Evolutionary conservation across 1,140 invertebrate species (phyloP).

Genomic region (Scaptomyza graminum): DNA sequence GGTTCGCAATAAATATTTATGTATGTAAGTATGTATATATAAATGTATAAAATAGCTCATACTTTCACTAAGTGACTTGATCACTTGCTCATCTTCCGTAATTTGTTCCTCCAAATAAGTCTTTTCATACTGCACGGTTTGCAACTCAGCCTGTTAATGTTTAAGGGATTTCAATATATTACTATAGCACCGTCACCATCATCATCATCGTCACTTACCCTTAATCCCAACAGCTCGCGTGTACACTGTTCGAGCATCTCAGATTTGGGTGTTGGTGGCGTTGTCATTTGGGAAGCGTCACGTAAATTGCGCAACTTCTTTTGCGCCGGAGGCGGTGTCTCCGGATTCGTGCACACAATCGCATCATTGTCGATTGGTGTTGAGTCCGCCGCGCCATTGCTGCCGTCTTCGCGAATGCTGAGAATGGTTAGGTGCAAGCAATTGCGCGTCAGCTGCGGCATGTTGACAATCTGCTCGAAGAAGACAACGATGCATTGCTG

Average conservation of each 20-base stretch:
- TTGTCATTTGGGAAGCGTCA: slow-evolving; percentile 14
- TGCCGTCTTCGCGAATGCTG: slow-evolving; percentile 31
- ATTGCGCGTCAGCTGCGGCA: slow-evolving; percentile 36
- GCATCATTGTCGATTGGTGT: neutral
- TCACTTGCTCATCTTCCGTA: slow-evolving; percentile 52
- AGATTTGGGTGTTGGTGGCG: slow-evolving; percentile 69
- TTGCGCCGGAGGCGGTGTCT: neutral
- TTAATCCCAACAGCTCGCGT: slow-evolving; percentile 59
- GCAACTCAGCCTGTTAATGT: slow-evolving; percentile 41
- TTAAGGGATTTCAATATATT: neutral
- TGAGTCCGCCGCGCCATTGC: no score
- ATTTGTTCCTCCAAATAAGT: slow-evolving; percentile 69
- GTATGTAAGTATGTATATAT: neutral
- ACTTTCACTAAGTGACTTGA: slow-evolving; percentile 43
- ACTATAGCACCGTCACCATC: neutral
- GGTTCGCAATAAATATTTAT: no score
- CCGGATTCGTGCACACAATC: slow-evolving; percentile 3
- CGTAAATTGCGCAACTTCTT: neutral
- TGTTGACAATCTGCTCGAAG: slow-evolving; percentile 51
- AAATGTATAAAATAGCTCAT: neutral
- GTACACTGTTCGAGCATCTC: slow-evolving; percentile 63
- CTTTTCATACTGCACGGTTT: slow-evolving; percentile 73
- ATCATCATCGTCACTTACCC: slow-evolving; percentile 32
- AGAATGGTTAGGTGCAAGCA: slow-evolving; percentile 45
- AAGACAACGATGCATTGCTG: slow-evolving; percentile 63